A percentile compares a stretch with the other conserved stretches of the same genome.
Evolutionary conservation across 1,140 invertebrate genomes (phyloP).

Genomic region (Nephila pilipes): DNA sequence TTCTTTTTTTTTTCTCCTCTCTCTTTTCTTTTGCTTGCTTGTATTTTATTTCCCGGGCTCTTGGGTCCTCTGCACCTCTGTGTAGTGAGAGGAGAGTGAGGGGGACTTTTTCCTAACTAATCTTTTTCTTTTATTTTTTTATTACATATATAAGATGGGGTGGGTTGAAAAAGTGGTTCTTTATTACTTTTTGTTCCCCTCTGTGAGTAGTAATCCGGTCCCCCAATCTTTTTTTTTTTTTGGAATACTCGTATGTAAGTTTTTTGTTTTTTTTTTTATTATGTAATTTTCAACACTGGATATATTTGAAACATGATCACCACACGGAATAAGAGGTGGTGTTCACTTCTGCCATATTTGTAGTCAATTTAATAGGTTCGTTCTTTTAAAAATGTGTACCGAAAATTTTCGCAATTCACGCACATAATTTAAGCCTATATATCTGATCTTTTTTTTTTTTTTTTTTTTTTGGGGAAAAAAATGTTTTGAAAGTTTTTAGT

Average conservation of each 20-base stretch:
- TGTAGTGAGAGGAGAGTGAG: not conserved
- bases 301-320: no score
- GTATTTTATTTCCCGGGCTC: slow-evolving; percentile 49
- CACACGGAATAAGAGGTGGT: no score
- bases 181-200: slow-evolving; percentile 19
- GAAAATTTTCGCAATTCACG: no score
- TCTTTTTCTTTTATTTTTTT: not conserved
- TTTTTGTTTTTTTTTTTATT: not conserved
- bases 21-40: not conserved
- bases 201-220: not conserved
- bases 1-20: slow-evolving; percentile 8
- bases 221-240: not conserved
- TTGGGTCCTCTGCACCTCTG: slow-evolving; percentile 29
- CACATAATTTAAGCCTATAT: no score
- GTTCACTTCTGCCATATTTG: no score
- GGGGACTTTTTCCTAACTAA: not conserved
- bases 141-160: not conserved
- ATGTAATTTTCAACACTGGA: not conserved
- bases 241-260: not conserved
- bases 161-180: not conserved
- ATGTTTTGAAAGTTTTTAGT: no score
- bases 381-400: no score
- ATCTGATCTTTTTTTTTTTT: no score
- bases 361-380: no score
- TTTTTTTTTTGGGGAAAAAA: no score